Base-by-base conservation (phyloP, 2,888 invertebrate species). In the Clostera curtula region DNA sequence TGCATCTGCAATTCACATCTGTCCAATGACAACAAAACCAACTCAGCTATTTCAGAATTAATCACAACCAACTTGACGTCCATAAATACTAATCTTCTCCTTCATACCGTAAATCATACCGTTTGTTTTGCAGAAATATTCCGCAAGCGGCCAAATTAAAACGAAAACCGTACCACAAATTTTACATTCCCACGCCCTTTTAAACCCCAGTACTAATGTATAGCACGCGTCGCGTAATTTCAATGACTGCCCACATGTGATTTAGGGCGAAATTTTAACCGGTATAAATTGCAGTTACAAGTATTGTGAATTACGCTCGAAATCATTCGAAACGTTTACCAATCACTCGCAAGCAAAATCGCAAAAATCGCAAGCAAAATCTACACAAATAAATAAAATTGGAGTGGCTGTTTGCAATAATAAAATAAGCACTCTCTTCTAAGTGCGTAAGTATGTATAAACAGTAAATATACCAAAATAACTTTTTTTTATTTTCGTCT, bases 201-300 rank as follows among this genome's bases (percentile, higher is more conserved):
- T 51, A 45, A 53, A 45, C 50, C 21, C 16, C 27, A 31, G 34
- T 36, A 32, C 38, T 45, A 6, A 44, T 39, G 49, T 47, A 49
- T 39, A 52, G 49, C 47, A 49, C 27, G 32, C 28, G 25, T 24
- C 24, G 37, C 50, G 34, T 48, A 53, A 58, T 57, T 52, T 43
- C 55, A 49, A 64, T 57, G 39, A 48, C 35, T 37, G 56, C 49
- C 54, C 56, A 51, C 53, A 55, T 56, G 58, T 67, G 65, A 67
- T 68, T 70, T 65, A 62, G 54, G 50, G 51, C 39, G 43, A 39
- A 52, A 58, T 60, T 62, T 60, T 56, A 49, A 50, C 51, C 46
- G 53, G 42, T 35, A 25, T 43, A 37, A 26, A 36, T 27, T 33
- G 29, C 18, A 17, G 20, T 27, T 19, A 31, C 34, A 28, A 36